Conservation (phyloP, 2,888 invertebrate genomes). For the Labia minor region DNA sequence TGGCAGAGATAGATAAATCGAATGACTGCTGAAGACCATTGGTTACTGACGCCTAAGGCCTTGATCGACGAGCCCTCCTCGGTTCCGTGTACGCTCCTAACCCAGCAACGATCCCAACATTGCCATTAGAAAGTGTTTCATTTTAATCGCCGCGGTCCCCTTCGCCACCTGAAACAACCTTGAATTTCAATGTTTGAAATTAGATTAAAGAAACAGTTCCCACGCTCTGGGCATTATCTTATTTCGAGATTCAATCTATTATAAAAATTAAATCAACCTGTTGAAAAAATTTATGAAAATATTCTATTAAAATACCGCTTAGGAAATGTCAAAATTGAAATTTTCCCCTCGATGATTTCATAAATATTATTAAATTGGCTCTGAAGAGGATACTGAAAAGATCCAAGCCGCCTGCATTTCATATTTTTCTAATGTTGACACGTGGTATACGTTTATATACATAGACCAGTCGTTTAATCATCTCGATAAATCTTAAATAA, state of each 20-base stretch:
- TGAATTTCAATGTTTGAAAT: neutral
- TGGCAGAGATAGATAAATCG: no score
- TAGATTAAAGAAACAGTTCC: slow-evolving; percentile 2
- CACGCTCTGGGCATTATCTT: neutral
- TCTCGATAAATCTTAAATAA: neutral
- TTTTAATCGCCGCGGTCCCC: neutral
- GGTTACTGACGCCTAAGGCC: neutral
- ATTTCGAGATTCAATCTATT: no score
- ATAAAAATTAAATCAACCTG: no score
- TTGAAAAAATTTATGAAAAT: no score
- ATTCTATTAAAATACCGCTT: neutral
- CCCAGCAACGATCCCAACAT: neutral
- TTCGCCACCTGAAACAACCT: slow-evolving; percentile 13
- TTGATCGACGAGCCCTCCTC: neutral
- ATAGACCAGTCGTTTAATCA: neutral
- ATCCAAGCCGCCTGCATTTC: no score
- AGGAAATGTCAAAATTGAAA: neutral
- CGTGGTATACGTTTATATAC: no score
- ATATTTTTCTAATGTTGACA: no score
- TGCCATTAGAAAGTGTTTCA: slow-evolving; percentile 2
- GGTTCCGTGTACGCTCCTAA: neutral
- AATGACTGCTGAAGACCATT: no score
- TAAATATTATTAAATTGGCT: slow-evolving; percentile 9
- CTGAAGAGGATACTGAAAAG: neutral
- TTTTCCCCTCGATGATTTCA: neutral